These are phyloP conservation scores for Cryptoprocta ferox DNA, from an alignment of 2,797 vertebrate species.

Conservation along the genomic window DNA sequence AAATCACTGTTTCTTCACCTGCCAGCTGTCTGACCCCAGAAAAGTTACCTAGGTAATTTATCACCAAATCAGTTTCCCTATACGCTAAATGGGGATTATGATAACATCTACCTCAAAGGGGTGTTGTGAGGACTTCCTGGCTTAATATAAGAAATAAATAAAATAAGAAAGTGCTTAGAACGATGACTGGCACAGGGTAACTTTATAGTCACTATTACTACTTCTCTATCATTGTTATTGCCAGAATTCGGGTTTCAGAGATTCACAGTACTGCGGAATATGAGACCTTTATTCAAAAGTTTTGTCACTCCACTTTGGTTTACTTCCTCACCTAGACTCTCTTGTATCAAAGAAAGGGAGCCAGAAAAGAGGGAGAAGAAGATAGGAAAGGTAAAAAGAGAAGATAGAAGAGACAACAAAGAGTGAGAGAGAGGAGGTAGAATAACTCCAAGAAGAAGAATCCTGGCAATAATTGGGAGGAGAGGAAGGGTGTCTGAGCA, in stretches of 20 bases:
- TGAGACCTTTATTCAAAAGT: background rate
- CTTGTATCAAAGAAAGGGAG: background rate
- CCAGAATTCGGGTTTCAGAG: background rate
- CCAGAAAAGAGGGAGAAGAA: background rate
- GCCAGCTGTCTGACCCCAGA: background rate
- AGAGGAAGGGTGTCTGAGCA: background rate
- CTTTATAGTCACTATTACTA: background rate
- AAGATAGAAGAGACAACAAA: background rate
- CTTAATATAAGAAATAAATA: background rate
- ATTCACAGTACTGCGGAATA: background rate
- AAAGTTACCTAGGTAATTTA: background rate
- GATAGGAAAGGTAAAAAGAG: background rate
- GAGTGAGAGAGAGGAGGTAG: background rate
- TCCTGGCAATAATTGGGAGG: background rate
- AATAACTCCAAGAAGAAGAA: background rate
- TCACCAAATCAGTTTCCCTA: background rate
- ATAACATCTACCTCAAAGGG: background rate
- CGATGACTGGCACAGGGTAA: background rate
- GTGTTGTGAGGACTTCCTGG: background rate
- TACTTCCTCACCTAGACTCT: background rate
- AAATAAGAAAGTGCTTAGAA: background rate
- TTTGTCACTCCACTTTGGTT: background rate
- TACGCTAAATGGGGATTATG: background rate
- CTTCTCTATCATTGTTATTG: background rate
- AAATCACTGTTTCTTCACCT: background rate